These are phyloP conservation scores for Alaudala cheleensis DNA, from an alignment of 2,113 vertebrate genomes.

Conservation along the genomic window DNA sequence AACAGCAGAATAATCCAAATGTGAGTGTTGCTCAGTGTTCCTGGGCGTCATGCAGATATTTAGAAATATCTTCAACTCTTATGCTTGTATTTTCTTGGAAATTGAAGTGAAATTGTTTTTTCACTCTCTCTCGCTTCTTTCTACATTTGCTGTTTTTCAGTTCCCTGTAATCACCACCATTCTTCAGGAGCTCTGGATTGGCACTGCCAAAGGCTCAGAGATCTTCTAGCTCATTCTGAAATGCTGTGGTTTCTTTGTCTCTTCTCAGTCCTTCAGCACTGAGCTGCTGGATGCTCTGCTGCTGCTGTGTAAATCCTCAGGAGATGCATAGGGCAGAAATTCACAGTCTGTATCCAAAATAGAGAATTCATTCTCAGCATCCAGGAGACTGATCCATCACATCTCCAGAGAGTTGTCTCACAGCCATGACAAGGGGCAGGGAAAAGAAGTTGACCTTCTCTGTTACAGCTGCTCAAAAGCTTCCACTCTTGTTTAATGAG, in stretches of 20 bases:
- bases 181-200: neutral
- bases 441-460: neutral
- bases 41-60: neutral
- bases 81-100: neutral
- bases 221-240: neutral
- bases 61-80: neutral
- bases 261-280: neutral
- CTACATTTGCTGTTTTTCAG: neutral
- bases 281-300: neutral
- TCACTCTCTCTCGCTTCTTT: neutral
- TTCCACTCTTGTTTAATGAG: neutral
- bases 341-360: neutral
- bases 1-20: neutral
- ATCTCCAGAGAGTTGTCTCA: neutral
- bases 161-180: neutral
- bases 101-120: neutral
- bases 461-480: neutral
- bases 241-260: neutral
- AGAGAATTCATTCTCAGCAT: neutral
- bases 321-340: neutral
- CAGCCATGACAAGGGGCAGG: neutral
- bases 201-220: neutral
- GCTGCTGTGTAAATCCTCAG: neutral
- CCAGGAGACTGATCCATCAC: neutral
- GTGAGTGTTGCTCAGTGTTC: neutral